Conservation (phyloP, 2,888 invertebrate genomes). For the Podotricha telesiphe region DNA sequence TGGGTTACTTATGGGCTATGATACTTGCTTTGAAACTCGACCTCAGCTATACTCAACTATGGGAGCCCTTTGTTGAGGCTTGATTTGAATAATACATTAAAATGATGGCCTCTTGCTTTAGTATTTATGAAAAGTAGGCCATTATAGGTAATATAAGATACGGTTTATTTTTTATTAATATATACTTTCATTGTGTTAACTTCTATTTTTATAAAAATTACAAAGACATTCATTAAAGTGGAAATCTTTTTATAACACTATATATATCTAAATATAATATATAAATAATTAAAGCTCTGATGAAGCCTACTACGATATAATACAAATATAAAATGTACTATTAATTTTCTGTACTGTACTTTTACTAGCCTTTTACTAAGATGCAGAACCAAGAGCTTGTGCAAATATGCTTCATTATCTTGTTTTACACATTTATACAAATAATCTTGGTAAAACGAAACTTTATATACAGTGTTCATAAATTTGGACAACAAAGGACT, state of each 20-base stretch:
- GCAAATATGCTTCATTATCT: conserved; percentile 42
- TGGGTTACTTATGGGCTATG: conserved; percentile 67
- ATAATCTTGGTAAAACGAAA: conserved; percentile 68
- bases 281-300: too few species aligned
- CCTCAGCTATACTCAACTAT: conserved; percentile 64
- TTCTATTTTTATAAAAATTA: conserved; percentile 17
- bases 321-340: neutral
- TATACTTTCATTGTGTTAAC: conserved; percentile 20
- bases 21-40: conserved; percentile 73
- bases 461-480: conserved; percentile 74
- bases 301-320: neutral
- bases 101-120: conserved; percentile 67
- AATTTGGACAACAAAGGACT: conserved; percentile 79
- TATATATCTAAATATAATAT: too few species aligned
- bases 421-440: conserved; percentile 66
- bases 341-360: neutral
- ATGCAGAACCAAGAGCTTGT: conserved; percentile 5
- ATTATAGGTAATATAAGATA: conserved; percentile 45
- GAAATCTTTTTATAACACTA: too few species aligned
- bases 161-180: conserved; percentile 25
- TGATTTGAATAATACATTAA: conserved; percentile 79
- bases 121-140: conserved; percentile 51
- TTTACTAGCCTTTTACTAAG: too few species aligned
- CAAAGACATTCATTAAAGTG: neutral
- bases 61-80: conserved; percentile 76